phyloP scores from a whole-genome alignment of 1,140 invertebrate genomes.

The Muscidifurax raptorellus region DNA sequence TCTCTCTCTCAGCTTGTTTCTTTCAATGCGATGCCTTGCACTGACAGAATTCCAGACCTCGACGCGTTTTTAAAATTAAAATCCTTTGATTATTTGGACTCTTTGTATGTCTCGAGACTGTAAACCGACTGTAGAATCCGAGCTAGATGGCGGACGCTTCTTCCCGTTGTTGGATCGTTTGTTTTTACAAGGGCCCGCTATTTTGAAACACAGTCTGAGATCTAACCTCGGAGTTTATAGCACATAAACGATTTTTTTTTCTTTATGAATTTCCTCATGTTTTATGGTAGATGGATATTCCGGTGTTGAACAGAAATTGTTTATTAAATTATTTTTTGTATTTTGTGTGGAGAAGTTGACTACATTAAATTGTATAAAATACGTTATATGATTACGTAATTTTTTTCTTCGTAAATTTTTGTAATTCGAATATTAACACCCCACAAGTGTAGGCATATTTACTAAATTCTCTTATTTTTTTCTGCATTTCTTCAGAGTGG shows the following conservation, averaged over 20 bases:
- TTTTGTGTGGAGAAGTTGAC: neutral
- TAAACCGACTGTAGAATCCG: neutral
- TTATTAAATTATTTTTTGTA: neutral
- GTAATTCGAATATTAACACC: neutral
- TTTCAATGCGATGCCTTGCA: neutral
- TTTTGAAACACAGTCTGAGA: constrained; percentile 16
- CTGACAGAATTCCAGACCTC: neutral
- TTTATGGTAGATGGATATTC: too few relatives aligned
- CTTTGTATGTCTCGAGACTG: neutral
- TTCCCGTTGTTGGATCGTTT: neutral
- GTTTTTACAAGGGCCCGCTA: constrained; percentile 9
- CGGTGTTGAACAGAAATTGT: too few relatives aligned
- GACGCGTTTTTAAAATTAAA: neutral
- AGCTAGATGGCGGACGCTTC: neutral
- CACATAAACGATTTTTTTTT: neutral
- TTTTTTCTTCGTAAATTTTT: too few relatives aligned
- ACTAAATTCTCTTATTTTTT: constrained; percentile 1
- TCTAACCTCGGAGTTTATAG: neutral
- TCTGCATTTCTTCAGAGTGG: constrained; percentile 81
- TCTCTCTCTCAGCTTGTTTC: neutral
- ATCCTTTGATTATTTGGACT: constrained; percentile 33
- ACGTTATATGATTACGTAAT: too few relatives aligned
- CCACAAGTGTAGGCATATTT: neutral
- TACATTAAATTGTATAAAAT: too few relatives aligned
- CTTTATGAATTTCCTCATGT: neutral